Base-by-base conservation (phyloP, 2,113 vertebrate genomes). In the Xiphophorus hellerii region DNA sequence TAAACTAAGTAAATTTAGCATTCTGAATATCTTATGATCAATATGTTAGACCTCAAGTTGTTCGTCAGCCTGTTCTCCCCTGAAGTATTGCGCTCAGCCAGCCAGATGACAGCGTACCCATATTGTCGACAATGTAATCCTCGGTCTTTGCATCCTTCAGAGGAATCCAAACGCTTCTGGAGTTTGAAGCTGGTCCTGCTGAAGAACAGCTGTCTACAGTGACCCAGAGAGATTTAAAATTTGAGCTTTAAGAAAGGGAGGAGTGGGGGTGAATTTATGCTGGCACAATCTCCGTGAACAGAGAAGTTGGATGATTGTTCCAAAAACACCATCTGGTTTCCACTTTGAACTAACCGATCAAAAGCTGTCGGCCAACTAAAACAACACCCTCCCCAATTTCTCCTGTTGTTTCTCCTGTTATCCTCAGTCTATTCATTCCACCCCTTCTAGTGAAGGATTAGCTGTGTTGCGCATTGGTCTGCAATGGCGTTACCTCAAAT, bases 321-420 rank as follows among this genome's bases (percentile, higher is more conserved):
- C 87, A 88, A 85, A 90, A 91, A 88, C 82, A 89, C 94, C 94
- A 95, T 95, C 94, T 95, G 94, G 75, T 93, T 83, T 85, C 82
- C 69, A 84, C 94, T 95, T 94, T 95, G 92, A 94, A 94, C 92
- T 87, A 87, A 92, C 90, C 66, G 76, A 93, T 95, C 92, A 94
- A 94, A 95, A 93, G 84, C 92, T 92, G 90, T 90, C 89, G 76
- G 83, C 82, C 73, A 84, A 82, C 87, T 86, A 71, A 70, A 81
- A 71, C 72, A 66, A 69, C 82, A 61, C 76, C 82, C 77, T 75
- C 76, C 78, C 42, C 60, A 64, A 64, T 85, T 86, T 78, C 68
- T 81, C 62, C 69, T 76, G 82, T 84, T 84, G 77, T 90, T 88
- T 74, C 84, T 48, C 74, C 62, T 77, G 35, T 74, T 74, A 62